phyloP scores from a whole-genome alignment of 2,113 vertebrate genomes.

The Acinonyx jubatus region DNA sequence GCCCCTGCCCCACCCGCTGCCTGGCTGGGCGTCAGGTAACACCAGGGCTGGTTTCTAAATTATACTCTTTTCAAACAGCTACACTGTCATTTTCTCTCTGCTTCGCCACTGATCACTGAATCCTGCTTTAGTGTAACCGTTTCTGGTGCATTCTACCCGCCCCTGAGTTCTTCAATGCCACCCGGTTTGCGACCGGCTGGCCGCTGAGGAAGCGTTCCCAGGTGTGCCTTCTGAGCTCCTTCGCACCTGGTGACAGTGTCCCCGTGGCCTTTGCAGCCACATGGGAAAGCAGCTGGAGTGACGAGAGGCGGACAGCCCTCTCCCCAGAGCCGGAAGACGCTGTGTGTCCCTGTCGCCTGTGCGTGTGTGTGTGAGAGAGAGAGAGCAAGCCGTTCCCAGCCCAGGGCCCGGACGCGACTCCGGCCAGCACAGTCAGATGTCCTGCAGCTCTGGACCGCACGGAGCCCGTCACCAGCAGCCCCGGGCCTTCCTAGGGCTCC shows the following conservation, averaged over 20 bases:
- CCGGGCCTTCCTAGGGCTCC: accelerated
- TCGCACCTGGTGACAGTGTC: background rate
- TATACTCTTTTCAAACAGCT: background rate
- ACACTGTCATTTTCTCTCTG: background rate
- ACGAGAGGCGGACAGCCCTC: background rate
- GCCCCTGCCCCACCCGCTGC: background rate
- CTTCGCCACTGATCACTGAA: background rate
- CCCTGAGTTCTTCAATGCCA: background rate
- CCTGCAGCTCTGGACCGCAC: background rate
- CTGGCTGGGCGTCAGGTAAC: background rate
- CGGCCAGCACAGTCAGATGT: background rate
- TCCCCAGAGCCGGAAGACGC: background rate
- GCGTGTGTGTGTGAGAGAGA: too few relatives aligned
- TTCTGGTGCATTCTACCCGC: background rate
- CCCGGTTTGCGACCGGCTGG: background rate
- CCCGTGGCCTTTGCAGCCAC: background rate
- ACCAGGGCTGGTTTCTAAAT: background rate
- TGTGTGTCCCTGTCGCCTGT: accelerated
- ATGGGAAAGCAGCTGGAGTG: background rate
- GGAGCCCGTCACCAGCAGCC: background rate
- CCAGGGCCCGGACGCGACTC: background rate
- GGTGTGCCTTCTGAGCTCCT: too few relatives aligned
- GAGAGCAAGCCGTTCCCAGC: background rate
- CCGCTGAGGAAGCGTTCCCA: background rate
- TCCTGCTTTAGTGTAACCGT: background rate